A percentile compares a stretch with the other conserved stretches of the same genome.
These are phyloP conservation scores for Leucoma salicis DNA, from an alignment of 2,888 invertebrate genomes.

Conservation along the genomic window DNA sequence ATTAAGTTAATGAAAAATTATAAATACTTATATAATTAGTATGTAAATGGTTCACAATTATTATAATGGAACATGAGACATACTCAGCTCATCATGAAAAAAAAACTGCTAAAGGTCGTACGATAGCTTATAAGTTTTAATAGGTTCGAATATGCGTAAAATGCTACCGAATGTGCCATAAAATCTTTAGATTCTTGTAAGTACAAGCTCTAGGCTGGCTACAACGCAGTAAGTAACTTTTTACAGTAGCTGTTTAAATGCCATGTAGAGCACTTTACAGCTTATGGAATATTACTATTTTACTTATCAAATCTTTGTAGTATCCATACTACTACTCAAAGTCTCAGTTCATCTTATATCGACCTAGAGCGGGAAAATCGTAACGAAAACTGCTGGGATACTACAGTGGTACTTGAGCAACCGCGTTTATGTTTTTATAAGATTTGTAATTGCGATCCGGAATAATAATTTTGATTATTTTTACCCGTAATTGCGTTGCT, in stretches of 20 bases:
- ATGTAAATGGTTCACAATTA: background rate
- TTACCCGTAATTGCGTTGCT: too few relatives aligned
- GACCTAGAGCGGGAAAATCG: too few relatives aligned
- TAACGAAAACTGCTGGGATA: too few relatives aligned
- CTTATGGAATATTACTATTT: background rate
- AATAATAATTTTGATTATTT: too few relatives aligned
- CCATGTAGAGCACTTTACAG: background rate
- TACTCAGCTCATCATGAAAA: background rate
- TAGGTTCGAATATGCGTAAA: background rate
- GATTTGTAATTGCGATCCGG: too few relatives aligned
- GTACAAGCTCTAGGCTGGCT: background rate
- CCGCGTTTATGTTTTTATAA: too few relatives aligned
- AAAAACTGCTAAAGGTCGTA: background rate
- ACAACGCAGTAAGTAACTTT: background rate
- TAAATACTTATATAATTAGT: background rate
- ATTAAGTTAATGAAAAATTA: too few relatives aligned
- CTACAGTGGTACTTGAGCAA: too few relatives aligned
- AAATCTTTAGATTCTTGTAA: constrained; percentile 1
- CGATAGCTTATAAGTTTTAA: background rate
- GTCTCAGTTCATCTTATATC: too few relatives aligned
- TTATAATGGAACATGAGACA: background rate
- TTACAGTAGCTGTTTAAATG: background rate
- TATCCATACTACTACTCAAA: too few relatives aligned
- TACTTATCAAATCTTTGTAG: too few relatives aligned
- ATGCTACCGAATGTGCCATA: background rate